Percentiles rank a stretch among this genome's conserved stretches.
These are phyloP conservation scores for Tupaia chinensis DNA, from an alignment of 2,113 vertebrate genomes.

Conservation along the genomic window DNA sequence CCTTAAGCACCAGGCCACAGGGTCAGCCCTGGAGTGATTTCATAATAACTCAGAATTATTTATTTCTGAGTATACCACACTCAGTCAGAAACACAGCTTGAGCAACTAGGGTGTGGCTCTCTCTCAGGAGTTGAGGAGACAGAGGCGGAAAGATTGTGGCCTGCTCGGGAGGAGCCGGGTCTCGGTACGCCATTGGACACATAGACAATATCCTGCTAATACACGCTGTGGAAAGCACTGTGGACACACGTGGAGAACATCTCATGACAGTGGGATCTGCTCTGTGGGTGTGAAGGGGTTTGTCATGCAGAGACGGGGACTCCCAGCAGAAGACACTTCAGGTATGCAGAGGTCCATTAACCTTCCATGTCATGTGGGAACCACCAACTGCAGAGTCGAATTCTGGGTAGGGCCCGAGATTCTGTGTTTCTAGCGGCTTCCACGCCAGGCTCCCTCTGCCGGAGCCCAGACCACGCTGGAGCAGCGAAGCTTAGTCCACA, in stretches of 20 bases:
- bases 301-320: neutral
- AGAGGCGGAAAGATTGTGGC: neutral
- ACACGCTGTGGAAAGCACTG: neutral
- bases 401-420: neutral
- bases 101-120: neutral
- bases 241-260: neutral
- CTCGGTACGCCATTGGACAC: neutral
- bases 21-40: neutral
- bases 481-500: neutral
- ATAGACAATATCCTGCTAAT: neutral
- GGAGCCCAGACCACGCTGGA: neutral
- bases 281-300: neutral
- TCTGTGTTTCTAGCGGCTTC: neutral
- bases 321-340: neutral
- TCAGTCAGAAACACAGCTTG: neutral
- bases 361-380: too few species aligned
- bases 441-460: neutral
- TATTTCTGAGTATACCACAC: neutral
- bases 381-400: neutral
- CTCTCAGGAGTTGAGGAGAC: neutral
- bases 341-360: rapidly evolving
- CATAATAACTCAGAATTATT: neutral
- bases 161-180: neutral
- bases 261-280: too few species aligned
- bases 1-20: too few species aligned